These are phyloP conservation scores for Thalpophila matura DNA, from an alignment of 2,888 invertebrate species.

Conservation along the genomic window DNA sequence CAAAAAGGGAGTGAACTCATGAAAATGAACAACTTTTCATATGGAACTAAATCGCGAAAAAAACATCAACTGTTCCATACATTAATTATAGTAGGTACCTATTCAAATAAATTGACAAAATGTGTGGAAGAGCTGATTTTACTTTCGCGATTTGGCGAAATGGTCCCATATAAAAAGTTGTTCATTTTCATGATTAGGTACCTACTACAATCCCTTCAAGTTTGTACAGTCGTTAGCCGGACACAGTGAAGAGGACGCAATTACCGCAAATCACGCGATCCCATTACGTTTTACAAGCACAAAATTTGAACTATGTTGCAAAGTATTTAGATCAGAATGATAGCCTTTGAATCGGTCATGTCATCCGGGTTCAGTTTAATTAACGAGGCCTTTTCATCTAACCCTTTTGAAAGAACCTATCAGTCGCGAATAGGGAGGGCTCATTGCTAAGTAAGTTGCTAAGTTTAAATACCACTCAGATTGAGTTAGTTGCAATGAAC, in stretches of 20 bases:
- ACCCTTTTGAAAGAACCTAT: slow-evolving; percentile 9
- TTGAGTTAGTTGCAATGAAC: not conserved
- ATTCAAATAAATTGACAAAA: too few relatives aligned
- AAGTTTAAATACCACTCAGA: not conserved
- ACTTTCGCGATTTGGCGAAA: too few relatives aligned
- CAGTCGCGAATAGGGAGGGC: not conserved
- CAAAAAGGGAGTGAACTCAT: too few relatives aligned
- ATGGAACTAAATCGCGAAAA: too few relatives aligned
- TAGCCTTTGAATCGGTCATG: slow-evolving; percentile 9
- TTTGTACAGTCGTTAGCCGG: too few relatives aligned
- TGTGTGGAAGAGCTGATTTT: too few relatives aligned
- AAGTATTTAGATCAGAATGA: slow-evolving; percentile 8
- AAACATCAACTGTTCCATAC: too few relatives aligned
- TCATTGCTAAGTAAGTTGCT: not conserved
- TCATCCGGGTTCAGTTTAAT: slow-evolving; percentile 19
- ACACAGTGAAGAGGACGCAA: slow-evolving; percentile 38
- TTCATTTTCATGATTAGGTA: too few relatives aligned
- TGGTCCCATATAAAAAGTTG: too few relatives aligned
- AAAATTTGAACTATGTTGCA: slow-evolving; percentile 19
- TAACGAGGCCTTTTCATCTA: slow-evolving; percentile 19
- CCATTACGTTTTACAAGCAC: not conserved
- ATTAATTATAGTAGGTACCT: too few relatives aligned
- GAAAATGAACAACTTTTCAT: too few relatives aligned
- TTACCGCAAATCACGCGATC: slow-evolving; percentile 27
- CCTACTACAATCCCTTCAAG: too few relatives aligned